phyloP scores from a whole-genome alignment of 2,113 vertebrate species.

The Piliocolobus tephrosceles region DNA sequence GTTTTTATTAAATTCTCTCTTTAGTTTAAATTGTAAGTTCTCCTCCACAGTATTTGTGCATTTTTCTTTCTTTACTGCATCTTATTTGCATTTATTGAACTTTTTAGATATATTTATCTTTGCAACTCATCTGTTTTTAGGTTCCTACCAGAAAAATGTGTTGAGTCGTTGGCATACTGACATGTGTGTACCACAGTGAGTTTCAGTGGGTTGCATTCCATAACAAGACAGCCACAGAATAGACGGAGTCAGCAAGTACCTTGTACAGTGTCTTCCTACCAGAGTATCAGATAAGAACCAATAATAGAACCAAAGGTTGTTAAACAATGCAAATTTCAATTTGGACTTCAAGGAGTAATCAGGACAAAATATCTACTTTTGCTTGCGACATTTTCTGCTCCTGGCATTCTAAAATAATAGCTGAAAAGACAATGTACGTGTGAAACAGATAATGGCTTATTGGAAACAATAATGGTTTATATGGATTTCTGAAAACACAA shows the following conservation, averaged over 20 bases:
- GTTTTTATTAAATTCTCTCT: background rate
- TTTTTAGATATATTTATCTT: background rate
- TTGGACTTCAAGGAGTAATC: background rate
- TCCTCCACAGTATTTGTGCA: background rate
- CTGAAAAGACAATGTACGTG: fast-evolving
- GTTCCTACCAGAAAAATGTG: background rate
- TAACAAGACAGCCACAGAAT: fast-evolving
- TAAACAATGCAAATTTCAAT: background rate
- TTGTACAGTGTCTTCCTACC: fast-evolving
- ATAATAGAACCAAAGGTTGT: background rate
- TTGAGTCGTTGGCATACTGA: background rate
- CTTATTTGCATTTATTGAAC: background rate
- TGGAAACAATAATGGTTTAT: background rate
- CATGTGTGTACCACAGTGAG: fast-evolving
- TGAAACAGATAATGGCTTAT: background rate
- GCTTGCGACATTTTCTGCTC: background rate
- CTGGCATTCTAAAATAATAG: slow-evolving; percentile 11
- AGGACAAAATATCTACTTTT: background rate
- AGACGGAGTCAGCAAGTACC: background rate
- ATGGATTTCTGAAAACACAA: background rate
- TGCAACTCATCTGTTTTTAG: background rate
- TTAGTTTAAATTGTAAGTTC: background rate
- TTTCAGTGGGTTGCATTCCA: background rate
- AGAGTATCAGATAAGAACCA: background rate
- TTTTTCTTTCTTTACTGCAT: background rate